These are phyloP conservation scores for Andrena camellia DNA, from an alignment of 2,888 invertebrate genomes.

Conservation along the genomic window DNA sequence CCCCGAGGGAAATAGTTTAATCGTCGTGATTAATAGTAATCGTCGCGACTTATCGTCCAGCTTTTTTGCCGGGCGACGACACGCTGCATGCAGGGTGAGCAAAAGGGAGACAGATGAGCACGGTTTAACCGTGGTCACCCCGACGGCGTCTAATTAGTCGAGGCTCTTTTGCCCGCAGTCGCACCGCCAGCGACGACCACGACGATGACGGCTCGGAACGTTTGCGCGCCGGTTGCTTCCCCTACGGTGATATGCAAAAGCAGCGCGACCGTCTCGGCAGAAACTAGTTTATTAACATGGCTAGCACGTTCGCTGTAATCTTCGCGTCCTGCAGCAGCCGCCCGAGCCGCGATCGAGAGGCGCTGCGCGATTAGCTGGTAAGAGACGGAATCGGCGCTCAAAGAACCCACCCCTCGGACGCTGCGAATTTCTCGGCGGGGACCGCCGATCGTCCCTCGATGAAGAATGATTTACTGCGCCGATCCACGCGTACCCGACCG, in stretches of 20 bases:
- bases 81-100: constrained; percentile 9
- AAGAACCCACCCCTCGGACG: constrained; percentile 30
- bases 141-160: constrained; percentile 68
- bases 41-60: constrained; percentile 67
- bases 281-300: constrained; percentile 80
- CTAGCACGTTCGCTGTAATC: constrained; percentile 75
- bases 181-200: constrained; percentile 17
- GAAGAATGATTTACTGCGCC: constrained; percentile 29
- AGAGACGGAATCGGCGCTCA: constrained; percentile 4
- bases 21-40: constrained; percentile 76
- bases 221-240: constrained; percentile 45
- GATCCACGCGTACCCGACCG: constrained; percentile 13
- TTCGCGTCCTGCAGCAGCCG: constrained; percentile 51
- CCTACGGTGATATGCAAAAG: constrained; percentile 67
- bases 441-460: constrained; percentile 8
- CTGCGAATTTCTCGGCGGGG: constrained; percentile 31
- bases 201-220: constrained; percentile 29
- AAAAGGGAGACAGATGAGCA: constrained; percentile 20
- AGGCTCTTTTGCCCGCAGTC: constrained; percentile 9
- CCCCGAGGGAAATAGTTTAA: constrained; percentile 66
- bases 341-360: constrained; percentile 10
- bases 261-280: constrained; percentile 52
- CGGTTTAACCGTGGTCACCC: constrained; percentile 62
- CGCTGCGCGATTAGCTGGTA: constrained; percentile 33
- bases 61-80: constrained; percentile 66